Base-by-base conservation (phyloP, 2,888 invertebrate species). In the Aleiodes alternator region DNA sequence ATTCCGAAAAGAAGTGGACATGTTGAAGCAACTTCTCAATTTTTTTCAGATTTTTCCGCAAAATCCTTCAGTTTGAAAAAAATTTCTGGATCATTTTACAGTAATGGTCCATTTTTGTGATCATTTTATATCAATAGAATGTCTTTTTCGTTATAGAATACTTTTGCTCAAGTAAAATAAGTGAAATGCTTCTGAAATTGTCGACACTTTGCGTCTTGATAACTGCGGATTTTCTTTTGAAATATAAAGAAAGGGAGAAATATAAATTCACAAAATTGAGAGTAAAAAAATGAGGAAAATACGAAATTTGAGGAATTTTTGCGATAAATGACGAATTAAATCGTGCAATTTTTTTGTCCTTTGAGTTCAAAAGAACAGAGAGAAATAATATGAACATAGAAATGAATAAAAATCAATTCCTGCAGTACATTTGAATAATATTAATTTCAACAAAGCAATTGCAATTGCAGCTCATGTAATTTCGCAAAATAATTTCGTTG, bases 371-470 rank as follows among this genome's bases (percentile, higher is more conserved):
- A 23, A 23, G 23, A 23, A 2, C 23, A 23, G 23, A 23, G 23
- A 23, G 1, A 23, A 2, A 23, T 23, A 23, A 23, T 23, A 23
- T 23, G 34, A 61, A 61, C n/a, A n/a, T 4, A 38, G 31, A 85
- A 85, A 85, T 83, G 80, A 83, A 84, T 86, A 86, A 85, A 85
- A 85, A 86, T 85, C 82, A 14, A 66, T 50, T 50, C 51, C 66
- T 50, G 23, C 50, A 51, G 23, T 50, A 29, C 66, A 66, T 48
- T 50, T 23, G 29, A 66, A 66, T 66, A 66, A 50, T 66, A 66
- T 66, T 66, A 66, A 66, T 66, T 50, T 66, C 48, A 66, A 29
- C 50, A 23, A 23, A 2, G 23, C 23, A 50, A 66, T 66, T 50
- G 66, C 48, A 48, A 51, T 16, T 51, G 68, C 31, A 68, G 48